phyloP scores from a whole-genome alignment of 2,113 vertebrate genomes.

The Indicator maculatus region DNA sequence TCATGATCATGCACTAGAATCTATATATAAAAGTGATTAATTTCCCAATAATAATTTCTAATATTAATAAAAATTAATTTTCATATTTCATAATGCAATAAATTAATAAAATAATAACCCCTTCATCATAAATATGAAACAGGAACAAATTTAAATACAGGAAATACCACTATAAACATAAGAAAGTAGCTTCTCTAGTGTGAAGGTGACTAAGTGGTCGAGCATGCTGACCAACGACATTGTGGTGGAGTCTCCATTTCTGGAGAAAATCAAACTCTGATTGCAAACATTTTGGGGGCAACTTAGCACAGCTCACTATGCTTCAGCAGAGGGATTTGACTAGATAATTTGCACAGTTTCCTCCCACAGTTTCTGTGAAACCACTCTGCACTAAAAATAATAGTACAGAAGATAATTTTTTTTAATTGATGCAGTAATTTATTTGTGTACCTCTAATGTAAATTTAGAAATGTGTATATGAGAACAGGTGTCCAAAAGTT shows the following conservation, averaged over 20 bases:
- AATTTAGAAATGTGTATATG: neutral
- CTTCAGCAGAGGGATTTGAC: neutral
- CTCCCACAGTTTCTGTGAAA: neutral
- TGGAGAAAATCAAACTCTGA: neutral
- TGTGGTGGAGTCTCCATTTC: no score
- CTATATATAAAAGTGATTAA: no score
- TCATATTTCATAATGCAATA: no score
- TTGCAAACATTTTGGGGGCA: neutral
- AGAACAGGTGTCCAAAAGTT: neutral
- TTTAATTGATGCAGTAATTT: neutral
- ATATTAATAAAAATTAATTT: no score
- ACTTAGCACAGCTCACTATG: neutral
- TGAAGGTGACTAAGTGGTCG: neutral
- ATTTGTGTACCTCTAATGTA: neutral
- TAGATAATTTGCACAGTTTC: neutral
- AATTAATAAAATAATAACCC: no score
- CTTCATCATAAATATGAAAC: no score
- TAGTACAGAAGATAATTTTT: no score
- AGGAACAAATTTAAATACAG: no score
- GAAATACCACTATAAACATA: no score
- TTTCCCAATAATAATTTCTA: no score
- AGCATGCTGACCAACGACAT: neutral
- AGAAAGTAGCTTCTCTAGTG: neutral
- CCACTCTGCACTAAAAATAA: neutral
- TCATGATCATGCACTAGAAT: no score